A percentile compares a stretch with the other conserved stretches of the same genome.
Evolutionary conservation across 1,140 invertebrate genomes (phyloP).

Genomic region (fruit fly (Drosophila melanogaster)): DNA sequence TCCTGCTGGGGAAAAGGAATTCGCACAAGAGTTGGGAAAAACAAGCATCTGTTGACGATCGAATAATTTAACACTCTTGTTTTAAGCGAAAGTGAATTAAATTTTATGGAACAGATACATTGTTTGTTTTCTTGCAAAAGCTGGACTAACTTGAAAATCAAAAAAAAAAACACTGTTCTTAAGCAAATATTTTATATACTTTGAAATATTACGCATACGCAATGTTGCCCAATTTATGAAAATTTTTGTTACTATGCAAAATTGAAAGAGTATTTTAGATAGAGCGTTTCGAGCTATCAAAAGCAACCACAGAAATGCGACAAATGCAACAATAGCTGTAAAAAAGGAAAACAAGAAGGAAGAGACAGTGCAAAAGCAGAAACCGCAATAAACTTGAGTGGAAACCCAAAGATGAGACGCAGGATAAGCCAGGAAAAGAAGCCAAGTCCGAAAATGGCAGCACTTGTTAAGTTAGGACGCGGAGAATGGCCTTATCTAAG

Average conservation of each 20-base stretch:
- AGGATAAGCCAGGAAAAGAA: conserved; percentile 16
- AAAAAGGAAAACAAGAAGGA: conserved; percentile 44
- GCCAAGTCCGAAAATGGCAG: not conserved
- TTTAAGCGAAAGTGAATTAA: no score
- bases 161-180: no score
- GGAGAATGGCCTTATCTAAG: conserved; percentile 4
- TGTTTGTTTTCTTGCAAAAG: no score
- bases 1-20: conserved; percentile 58
- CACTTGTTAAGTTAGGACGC: conserved; percentile 18
- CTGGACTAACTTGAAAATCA: no score
- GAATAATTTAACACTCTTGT: not conserved
- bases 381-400: conserved; percentile 49
- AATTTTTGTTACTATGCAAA: not conserved
- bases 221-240: not conserved
- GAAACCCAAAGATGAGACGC: conserved; percentile 7
- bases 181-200: no score
- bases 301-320: conserved; percentile 68
- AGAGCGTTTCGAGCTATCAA: not conserved
- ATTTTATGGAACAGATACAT: no score
- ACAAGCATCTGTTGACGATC: not conserved
- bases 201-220: conserved; percentile 6
- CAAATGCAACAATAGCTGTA: conserved; percentile 80
- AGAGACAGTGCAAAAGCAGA: conserved; percentile 41
- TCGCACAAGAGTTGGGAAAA: conserved; percentile 25
- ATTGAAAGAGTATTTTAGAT: not conserved